A percentile compares a stretch with the other conserved stretches of the same genome.
Evolutionary conservation across 2,797 vertebrate genomes (phyloP).

Genomic region (Artibeus lituratus): DNA sequence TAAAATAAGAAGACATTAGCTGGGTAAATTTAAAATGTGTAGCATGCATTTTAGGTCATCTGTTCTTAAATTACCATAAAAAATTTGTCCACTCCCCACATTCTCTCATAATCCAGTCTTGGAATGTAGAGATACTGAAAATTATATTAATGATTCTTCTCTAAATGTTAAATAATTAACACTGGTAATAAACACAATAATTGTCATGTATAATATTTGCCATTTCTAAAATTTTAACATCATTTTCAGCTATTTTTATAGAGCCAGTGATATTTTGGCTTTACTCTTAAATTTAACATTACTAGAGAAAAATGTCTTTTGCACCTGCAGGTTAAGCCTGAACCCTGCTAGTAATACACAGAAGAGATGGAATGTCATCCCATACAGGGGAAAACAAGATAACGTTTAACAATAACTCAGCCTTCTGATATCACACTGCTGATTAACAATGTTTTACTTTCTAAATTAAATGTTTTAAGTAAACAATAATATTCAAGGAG

Average conservation of each 20-base stretch:
- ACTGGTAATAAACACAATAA: constrained; percentile 22
- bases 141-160: constrained; percentile 24
- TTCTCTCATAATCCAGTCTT: background rate
- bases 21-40: background rate
- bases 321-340: background rate
- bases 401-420: background rate
- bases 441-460: background rate
- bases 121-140: constrained; percentile 29
- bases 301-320: background rate
- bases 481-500: constrained; percentile 33
- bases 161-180: constrained; percentile 41
- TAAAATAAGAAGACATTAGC: background rate
- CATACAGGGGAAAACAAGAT: background rate
- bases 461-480: constrained; percentile 33
- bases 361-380: background rate
- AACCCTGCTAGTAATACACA: background rate
- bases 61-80: background rate
- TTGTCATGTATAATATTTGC: background rate
- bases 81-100: background rate
- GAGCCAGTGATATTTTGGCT: background rate
- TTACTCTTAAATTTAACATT: background rate
- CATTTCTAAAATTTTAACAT: constrained; percentile 40
- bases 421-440: background rate
- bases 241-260: background rate
- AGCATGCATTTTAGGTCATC: background rate